Evolutionary conservation across 2,797 vertebrate species (phyloP), one percentile per base, ranked within the genome.

Genomic region (Clarias laeviceps): DNA sequence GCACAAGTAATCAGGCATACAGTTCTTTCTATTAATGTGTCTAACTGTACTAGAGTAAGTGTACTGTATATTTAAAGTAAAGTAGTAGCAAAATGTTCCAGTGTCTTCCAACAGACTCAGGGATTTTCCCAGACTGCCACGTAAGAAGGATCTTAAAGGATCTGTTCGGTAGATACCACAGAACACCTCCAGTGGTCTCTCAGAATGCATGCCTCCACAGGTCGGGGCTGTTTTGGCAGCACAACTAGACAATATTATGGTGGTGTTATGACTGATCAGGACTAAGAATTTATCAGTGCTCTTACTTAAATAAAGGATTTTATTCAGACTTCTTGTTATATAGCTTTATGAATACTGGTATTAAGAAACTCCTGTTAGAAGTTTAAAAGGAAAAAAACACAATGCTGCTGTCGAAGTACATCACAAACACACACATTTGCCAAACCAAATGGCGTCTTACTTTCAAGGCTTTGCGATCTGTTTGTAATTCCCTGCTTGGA

Each of bases 381-480:
- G 29, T 29, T 34, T 8, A 9, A n/a, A 70, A 45, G 34, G 37
- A 40, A 12, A 24, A 1, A 40, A 70, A 40, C n/a, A 14, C 37
- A 45, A 22, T 24, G 0, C 20, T 14, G 9, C 37, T 37, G 34
- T 69, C n/a, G 11, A 37, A 69, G 29, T 8, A 18, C 32, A 18
- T 68, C 68, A 70, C 45, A 37, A 34, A 37, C 17, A 22, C 76
- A 72, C n/a, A 61, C 74, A 59, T 27, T 50, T 54, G 22, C 14
- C 50, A 29, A 61, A 45, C 17, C 66, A 62, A 80, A 61, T 18
- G 74, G 32, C 65, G 17, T 65, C 14, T 84, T 11, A 11, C 45
- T 69, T 54, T 84, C 64, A 32, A 57, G 54, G 40, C 20, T 84
- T 57, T 22, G 9, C 2, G n/a, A 54, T 54, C 34, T 84, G 65